phyloP scores from a whole-genome alignment of 1,140 invertebrate genomes.

The Centruroides vittatus region DNA sequence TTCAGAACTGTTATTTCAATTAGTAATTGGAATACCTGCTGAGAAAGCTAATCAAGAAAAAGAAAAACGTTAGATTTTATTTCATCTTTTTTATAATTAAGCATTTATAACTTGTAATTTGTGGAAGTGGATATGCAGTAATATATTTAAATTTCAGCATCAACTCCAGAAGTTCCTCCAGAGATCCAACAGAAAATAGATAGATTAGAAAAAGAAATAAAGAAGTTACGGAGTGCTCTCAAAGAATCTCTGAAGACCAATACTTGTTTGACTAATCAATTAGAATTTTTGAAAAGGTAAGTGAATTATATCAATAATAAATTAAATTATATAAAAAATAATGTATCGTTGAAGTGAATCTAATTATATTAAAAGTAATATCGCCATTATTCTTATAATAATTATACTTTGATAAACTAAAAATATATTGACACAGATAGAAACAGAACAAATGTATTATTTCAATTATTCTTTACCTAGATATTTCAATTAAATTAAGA shows the following conservation, averaged over 20 bases:
- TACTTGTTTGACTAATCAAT: constrained; percentile 11
- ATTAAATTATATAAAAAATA: neutral
- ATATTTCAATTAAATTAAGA: too few relatives aligned
- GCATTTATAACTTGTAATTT: neutral
- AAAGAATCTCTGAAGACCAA: constrained; percentile 17
- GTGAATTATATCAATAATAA: neutral
- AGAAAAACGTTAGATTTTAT: neutral
- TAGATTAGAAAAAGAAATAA: constrained; percentile 17
- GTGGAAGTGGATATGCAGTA: too few relatives aligned
- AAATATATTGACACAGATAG: too few relatives aligned
- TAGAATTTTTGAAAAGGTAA: constrained; percentile 11
- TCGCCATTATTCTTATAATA: too few relatives aligned
- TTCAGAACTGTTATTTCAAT: constrained; percentile 9
- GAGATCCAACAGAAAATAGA: constrained; percentile 10
- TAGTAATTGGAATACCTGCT: constrained; percentile 10
- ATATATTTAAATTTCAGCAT: too few relatives aligned
- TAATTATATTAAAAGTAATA: too few relatives aligned
- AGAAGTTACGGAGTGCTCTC: constrained; percentile 11
- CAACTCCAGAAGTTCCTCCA: neutral
- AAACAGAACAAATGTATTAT: too few relatives aligned
- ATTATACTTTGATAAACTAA: too few relatives aligned
- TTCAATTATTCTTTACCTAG: too few relatives aligned
- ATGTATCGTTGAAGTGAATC: too few relatives aligned
- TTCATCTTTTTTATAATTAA: neutral
- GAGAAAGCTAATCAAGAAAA: neutral